Base-by-base conservation (phyloP, 2,797 vertebrate genomes). In the Pseudotriccus pelzelni region DNA sequence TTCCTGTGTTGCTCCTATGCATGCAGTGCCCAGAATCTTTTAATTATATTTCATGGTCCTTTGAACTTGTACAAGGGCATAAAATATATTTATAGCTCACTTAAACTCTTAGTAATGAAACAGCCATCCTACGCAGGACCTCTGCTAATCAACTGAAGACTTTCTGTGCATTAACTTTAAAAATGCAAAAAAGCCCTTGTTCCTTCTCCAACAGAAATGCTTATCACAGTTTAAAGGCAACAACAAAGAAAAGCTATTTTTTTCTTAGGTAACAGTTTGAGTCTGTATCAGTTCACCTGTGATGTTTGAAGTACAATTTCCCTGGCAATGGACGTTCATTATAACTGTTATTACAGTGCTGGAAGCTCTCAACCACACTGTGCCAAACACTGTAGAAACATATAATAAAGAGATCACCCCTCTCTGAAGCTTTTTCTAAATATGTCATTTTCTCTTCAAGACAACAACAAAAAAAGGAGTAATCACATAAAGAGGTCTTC, bases 21-120 rank as follows among this genome's bases (percentile, higher is more conserved):
- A 0, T 60, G 72, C 67, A 53, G 56, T 37, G 66, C 82, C 41
- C 76, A 94, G 92, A 96, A 94, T 90, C n/a, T 83, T 96, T 96
- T 89, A 96, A 97, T 96, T 96, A 64, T 93, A 96, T 96, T 96
- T 96, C 94, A 94, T 63, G 95, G 87, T 80, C 55, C 76, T 95
- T 69, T 94, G 90, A 95, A 96, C 94, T 90, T 70, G 44, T 80
- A 78, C 76, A 87, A 93, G 93, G 91, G 43, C 66, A 94, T 97
- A 96, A 96, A 97, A 91, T 41, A 81, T 91, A 97, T 96, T 97
- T 97, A 97, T 92, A 92, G 95, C 90, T 94, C 86, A 93, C 70
- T 96, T 95, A 92, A 96, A 95, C 74, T 96, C 90, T 73, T 66
- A 69, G 85, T 94, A 94, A 95, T 93, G 95, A 94, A 97, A 84